Base-by-base conservation (phyloP, 2,888 invertebrate genomes). In the Orgyia antiqua region DNA sequence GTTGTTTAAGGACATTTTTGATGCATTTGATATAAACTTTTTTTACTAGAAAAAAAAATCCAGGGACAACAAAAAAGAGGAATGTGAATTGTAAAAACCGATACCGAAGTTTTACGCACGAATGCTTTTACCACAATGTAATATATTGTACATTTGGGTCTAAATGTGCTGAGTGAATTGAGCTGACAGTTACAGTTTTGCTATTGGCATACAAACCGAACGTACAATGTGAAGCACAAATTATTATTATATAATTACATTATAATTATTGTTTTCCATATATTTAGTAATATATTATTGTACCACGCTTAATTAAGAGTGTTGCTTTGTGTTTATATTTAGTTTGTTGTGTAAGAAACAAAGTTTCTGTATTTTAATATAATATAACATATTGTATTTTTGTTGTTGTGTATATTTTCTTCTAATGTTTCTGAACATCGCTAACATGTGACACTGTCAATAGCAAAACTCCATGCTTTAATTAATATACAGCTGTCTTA, bases 1-100 rank as follows among this genome's bases (percentile, higher is more conserved):
- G 84, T 80, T 74, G 74, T 82, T 68, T 84, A 86, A 86, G 86
- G 80, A 83, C 76, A 84, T 86, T 86, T 86, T 86, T 82, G 83
- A 86, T 80, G 86, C 86, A 86, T 86, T 86, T 86, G 86, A 82
- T 80, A 82, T 79, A 71, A 82, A 86, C 84, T 83, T 84, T 86
- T 86, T 86, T 86, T 86, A 84, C 84, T 86, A 84, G 83, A 7
- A 20, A 69, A 75, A 83, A 4, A 75, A 83, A 74, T 80, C 76
- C 66, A 60, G 60, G 67, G 59, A 66, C 66, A 72, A 31, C 33
- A 38, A 71, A 15, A 23, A 75, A 69, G 71, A 68, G 70, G 66
- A 60, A 74, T 68, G 76, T 77, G 77, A 73, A 71, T 66, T 82
- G 78, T 80, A 76, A 75, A 76, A 80, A 75, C 72, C 68, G 76